Evolutionary conservation across 1,140 invertebrate species (phyloP), one percentile per base, ranked within the genome.

Genomic region (Cryptotermes secundus): DNA sequence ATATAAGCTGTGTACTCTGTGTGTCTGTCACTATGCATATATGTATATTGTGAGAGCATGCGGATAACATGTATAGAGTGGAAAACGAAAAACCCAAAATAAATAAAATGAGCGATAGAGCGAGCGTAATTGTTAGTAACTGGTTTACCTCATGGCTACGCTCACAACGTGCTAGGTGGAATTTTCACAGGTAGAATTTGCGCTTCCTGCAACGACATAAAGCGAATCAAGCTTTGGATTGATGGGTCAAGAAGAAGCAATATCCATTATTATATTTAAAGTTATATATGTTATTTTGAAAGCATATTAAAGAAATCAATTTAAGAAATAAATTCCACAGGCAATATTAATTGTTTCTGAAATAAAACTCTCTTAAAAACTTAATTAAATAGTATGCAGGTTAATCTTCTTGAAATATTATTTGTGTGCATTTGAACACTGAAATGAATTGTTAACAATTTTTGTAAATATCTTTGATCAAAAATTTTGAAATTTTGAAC

Each of bases 101-200:
- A 72, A 72, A 72, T n/a, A 72, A 31, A 31, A 72, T 72, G 59
- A 72, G 59, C 26, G 59, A 72, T n/a, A 72, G 59, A 72, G 59
- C 59, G 81, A 31, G 53, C 81, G 35, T 81, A 45, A 38, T 82
- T 31, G 83, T 84, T 84, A 84, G 35, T 79, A 79, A 80, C 42
- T 84, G 38, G 31, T 82, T 84, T 84, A 84, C 84, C 84, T 84
- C 84, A 72, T 80, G 34, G 59, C 72, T 81, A 84, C 81, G 80
- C 35, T 84, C 84, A 82, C 80, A 84, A 84, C 81, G 84, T 84
- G 84, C 84, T 84, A 84, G 85, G 83, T 85, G 35, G 86, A 86
- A 82, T 83, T 31, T 85, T 88, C 87, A 88, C 87, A 88, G 86
- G 85, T 87, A 86, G 87, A 87, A 87, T 85, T 87, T 88, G 87